Evolutionary conservation across 2,797 vertebrate species (phyloP).

Genomic region (Psittacula derbiana): DNA sequence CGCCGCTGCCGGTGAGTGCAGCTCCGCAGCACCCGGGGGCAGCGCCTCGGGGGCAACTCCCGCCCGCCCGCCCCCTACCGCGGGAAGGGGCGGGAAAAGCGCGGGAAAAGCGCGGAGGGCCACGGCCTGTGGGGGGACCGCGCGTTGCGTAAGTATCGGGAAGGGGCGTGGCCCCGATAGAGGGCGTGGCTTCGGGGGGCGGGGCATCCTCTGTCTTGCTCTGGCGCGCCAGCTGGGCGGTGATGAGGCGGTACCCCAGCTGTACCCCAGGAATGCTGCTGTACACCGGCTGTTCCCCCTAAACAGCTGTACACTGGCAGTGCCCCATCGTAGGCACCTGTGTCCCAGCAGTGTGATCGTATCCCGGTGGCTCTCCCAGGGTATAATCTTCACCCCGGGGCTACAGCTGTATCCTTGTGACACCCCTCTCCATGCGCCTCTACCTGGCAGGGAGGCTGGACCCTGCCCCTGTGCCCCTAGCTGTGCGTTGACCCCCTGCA

Average conservation of each 20-base stretch:
- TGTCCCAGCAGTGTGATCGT: background rate
- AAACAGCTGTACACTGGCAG: background rate
- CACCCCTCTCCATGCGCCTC: rapidly evolving
- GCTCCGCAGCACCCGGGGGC: rapidly evolving
- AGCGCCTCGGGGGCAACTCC: too few relatives aligned
- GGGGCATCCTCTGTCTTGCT: background rate
- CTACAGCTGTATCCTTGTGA: background rate
- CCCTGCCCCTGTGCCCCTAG: background rate
- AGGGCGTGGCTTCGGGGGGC: background rate
- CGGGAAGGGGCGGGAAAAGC: background rate
- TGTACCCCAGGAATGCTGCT: background rate
- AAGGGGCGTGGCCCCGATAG: background rate
- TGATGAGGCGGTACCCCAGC: rapidly evolving
- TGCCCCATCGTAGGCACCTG: background rate
- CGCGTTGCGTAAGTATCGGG: rapidly evolving
- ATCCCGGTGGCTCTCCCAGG: background rate
- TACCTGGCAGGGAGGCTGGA: background rate
- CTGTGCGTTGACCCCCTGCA: background rate
- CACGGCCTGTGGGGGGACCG: too few relatives aligned
- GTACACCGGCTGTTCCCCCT: background rate
- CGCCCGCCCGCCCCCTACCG: too few relatives aligned
- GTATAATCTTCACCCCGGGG: background rate
- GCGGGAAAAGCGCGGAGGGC: background rate
- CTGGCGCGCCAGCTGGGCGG: background rate
- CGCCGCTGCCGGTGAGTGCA: background rate